Conservation (phyloP, 2,113 vertebrate genomes). For the Indicator indicator region DNA sequence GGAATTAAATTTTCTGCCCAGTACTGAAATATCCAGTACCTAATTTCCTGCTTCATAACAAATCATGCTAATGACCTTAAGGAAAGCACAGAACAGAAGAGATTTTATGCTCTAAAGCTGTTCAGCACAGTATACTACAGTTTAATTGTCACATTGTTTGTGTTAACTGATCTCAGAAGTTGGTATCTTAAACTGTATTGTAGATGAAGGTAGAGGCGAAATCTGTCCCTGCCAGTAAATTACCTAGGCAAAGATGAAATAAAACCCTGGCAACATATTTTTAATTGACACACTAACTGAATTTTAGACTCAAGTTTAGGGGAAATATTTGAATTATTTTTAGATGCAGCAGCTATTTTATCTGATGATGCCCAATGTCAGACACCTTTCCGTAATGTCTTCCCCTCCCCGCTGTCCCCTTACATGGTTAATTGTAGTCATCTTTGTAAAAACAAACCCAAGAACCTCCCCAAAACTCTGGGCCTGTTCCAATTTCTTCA, state of each 20-base stretch:
- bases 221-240: neutral
- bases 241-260: neutral
- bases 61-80: constrained; percentile 70
- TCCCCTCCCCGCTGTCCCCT: too few species aligned
- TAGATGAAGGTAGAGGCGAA: neutral
- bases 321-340: neutral
- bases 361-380: neutral
- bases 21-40: constrained; percentile 72
- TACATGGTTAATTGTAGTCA: neutral
- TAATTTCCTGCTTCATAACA: constrained; percentile 76
- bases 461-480: neutral
- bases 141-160: neutral
- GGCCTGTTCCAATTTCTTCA: neutral
- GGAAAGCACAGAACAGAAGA: constrained; percentile 20
- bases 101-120: neutral
- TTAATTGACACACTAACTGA: neutral
- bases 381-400: neutral
- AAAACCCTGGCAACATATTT: neutral
- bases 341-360: neutral
- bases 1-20: constrained; percentile 68
- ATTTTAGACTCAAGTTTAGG: neutral
- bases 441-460: neutral
- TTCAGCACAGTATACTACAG: neutral
- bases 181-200: neutral
- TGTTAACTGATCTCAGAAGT: neutral